Conservation (phyloP, 2,797 vertebrate genomes). For the Ataeniobius toweri region DNA sequence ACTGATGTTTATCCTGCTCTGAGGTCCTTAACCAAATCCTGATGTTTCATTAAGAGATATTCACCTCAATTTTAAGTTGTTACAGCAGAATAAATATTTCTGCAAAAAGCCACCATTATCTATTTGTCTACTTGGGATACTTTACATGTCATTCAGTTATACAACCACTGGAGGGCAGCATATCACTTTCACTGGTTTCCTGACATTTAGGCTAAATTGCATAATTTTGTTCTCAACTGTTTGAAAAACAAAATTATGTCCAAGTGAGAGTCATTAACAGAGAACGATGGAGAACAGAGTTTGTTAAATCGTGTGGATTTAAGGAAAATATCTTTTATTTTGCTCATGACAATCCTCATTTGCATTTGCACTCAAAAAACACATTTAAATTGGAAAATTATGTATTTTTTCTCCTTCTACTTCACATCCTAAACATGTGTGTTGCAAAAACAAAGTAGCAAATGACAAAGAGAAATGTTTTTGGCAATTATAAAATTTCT, state of each 20-base stretch:
- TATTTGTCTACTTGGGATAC: background rate
- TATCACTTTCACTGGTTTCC: background rate
- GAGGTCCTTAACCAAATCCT: slow-evolving; percentile 40
- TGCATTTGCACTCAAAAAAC: background rate
- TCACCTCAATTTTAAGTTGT: background rate
- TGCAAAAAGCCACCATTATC: slow-evolving; percentile 60
- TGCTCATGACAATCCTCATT: background rate
- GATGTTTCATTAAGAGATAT: slow-evolving; percentile 55
- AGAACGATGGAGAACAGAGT: background rate
- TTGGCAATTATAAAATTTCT: background rate
- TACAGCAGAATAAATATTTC: background rate
- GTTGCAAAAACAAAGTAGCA: background rate
- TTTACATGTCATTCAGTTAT: background rate
- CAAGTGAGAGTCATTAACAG: background rate
- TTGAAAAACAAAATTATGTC: background rate
- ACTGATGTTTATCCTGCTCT: slow-evolving; percentile 3
- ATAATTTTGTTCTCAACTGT: background rate
- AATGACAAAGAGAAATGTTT: background rate
- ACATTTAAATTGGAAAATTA: background rate
- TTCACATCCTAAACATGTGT: background rate
- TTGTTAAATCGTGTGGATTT: background rate
- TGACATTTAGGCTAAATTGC: background rate
- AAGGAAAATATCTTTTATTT: too few relatives aligned
- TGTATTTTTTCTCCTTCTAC: background rate
- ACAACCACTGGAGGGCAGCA: background rate